A percentile compares a stretch with the other conserved stretches of the same genome.
These are phyloP conservation scores for Blomia tropicalis DNA, from an alignment of 2,888 invertebrate species.

Conservation along the genomic window DNA sequence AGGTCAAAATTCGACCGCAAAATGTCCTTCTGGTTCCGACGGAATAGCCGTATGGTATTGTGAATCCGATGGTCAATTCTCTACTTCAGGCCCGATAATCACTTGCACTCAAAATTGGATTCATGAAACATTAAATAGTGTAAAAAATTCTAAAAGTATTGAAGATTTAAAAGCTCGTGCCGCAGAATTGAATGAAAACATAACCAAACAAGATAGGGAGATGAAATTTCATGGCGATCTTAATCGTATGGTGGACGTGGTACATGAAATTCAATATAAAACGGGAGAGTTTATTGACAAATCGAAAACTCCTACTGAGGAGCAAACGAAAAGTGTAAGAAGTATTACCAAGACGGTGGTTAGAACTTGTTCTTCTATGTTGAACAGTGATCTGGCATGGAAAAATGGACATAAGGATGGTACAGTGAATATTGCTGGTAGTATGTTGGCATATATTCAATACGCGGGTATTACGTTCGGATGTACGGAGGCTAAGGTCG, in stretches of 20 bases:
- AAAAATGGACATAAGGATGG: not conserved
- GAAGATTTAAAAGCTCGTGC: not conserved
- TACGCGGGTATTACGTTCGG: not conserved
- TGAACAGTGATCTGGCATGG: not conserved
- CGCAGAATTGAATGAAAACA: not conserved
- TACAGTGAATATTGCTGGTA: not conserved
- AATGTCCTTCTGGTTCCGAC: not conserved
- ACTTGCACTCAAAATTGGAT: not conserved
- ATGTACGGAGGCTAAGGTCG: not conserved
- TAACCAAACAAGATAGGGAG: not conserved
- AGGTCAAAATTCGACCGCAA: not conserved
- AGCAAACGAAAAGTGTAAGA: not conserved
- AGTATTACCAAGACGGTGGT: conserved; percentile 6
- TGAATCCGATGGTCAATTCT: not conserved
- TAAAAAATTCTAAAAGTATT: not conserved
- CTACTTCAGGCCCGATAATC: not conserved
- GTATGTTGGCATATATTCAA: conserved; percentile 13
- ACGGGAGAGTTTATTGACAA: not conserved
- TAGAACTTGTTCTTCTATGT: not conserved
- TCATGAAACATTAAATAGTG: not conserved
- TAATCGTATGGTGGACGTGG: not conserved
- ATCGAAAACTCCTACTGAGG: not conserved
- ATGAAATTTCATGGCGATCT: not conserved
- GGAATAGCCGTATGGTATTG: not conserved
- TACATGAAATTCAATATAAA: not conserved